These are phyloP conservation scores for Caenorhabditis macrosperma DNA, from an alignment of 2,888 invertebrate species.

Conservation along the genomic window DNA sequence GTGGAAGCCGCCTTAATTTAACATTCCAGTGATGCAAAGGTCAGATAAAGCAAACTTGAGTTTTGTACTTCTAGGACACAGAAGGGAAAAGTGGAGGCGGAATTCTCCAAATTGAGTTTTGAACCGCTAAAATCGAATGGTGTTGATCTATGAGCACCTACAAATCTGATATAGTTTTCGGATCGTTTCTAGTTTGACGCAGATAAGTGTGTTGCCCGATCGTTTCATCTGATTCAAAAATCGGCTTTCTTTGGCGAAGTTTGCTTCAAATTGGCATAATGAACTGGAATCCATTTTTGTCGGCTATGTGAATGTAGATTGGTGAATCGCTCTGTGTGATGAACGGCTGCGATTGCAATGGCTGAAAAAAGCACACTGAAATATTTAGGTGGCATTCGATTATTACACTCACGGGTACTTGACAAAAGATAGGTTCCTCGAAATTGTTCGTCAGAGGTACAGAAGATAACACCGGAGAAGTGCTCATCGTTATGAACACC, in stretches of 20 bases:
- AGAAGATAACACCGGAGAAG: too few relatives aligned
- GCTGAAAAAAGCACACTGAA: conserved; percentile 40
- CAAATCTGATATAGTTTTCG: too few relatives aligned
- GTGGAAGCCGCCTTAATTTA: conserved; percentile 16
- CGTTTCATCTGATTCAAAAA: neutral
- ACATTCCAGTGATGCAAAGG: conserved; percentile 9
- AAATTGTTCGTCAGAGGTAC: too few relatives aligned
- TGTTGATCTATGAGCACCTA: too few relatives aligned
- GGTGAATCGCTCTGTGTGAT: conserved; percentile 28
- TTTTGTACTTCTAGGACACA: neutral
- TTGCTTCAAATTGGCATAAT: conserved; percentile 9
- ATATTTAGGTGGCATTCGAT: neutral
- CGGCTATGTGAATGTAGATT: conserved; percentile 40
- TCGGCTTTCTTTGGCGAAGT: conserved; percentile 27
- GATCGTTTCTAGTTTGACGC: neutral
- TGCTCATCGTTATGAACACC: too few relatives aligned
- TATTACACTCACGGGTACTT: too few relatives aligned
- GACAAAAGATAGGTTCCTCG: too few relatives aligned
- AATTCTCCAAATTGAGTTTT: too few relatives aligned
- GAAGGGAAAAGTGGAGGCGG: too few relatives aligned
- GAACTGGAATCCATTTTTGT: conserved; percentile 36
- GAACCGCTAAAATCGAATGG: too few relatives aligned
- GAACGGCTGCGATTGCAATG: conserved; percentile 13
- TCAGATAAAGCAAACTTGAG: neutral
- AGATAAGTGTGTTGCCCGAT: neutral